phyloP scores from a whole-genome alignment of 2,797 vertebrate species.

The Linurgus olivaceus region DNA sequence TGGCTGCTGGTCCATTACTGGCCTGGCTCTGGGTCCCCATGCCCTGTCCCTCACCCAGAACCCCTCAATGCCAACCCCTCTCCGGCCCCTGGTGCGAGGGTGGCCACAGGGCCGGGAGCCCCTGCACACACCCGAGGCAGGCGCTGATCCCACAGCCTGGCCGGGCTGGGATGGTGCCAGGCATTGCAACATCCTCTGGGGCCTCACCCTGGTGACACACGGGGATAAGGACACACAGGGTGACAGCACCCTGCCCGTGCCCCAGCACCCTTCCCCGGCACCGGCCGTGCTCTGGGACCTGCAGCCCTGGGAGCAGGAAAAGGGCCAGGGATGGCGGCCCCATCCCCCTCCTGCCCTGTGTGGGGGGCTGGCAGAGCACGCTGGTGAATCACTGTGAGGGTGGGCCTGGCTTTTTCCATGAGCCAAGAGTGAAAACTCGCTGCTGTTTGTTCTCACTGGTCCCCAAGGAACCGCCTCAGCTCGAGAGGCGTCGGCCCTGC shows the following conservation, averaged over 20 bases:
- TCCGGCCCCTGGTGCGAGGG: accelerated
- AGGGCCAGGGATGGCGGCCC: accelerated
- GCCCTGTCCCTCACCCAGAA: accelerated
- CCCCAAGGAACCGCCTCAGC: accelerated
- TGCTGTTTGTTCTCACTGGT: neutral
- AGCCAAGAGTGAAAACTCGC: neutral
- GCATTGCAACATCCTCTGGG: neutral
- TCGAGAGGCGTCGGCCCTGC: neutral
- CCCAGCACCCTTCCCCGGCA: accelerated
- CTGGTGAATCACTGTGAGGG: neutral
- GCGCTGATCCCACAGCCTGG: accelerated
- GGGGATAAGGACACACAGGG: neutral
- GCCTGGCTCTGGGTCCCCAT: accelerated
- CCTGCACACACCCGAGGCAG: accelerated
- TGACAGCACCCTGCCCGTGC: neutral
- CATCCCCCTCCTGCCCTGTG: accelerated
- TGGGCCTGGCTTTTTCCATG: neutral
- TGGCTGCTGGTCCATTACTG: accelerated
- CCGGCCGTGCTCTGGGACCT: accelerated
- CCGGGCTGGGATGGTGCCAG: neutral
- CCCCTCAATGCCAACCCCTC: accelerated
- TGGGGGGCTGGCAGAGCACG: neutral
- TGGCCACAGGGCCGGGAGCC: accelerated
- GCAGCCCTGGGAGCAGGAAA: neutral
- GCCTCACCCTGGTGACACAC: accelerated